These are phyloP conservation scores for Galagoides demidoff DNA, from an alignment of 2,797 vertebrate species.

Conservation along the genomic window DNA sequence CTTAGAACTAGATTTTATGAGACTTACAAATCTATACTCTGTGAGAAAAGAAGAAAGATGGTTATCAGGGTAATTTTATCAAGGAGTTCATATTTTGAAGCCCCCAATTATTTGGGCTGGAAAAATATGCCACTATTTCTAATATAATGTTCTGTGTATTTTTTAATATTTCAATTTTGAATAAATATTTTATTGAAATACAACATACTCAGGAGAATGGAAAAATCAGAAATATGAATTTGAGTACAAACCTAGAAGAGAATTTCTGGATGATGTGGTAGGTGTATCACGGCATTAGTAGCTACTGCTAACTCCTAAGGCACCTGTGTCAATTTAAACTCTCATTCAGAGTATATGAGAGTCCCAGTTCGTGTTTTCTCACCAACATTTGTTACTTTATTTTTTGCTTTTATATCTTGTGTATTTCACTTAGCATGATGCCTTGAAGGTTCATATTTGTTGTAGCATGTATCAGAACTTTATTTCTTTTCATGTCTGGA, in stretches of 20 bases:
- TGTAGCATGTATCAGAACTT: too few species aligned
- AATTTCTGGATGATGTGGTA: not conserved
- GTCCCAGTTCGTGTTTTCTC: not conserved
- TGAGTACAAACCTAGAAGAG: not conserved
- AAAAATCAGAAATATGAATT: not conserved
- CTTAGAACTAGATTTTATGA: not conserved
- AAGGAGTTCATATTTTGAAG: not conserved
- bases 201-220: not conserved
- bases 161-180: not conserved
- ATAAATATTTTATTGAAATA: not conserved
- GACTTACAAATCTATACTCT: not conserved
- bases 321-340: not conserved
- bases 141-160: not conserved
- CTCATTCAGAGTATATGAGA: not conserved
- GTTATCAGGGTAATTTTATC: not conserved
- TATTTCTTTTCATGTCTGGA: too few species aligned
- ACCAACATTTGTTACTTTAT: not conserved
- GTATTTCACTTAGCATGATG: too few species aligned
- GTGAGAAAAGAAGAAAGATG: not conserved
- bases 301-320: not conserved
- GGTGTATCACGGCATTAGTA: not conserved
- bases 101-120: not conserved
- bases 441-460: too few species aligned
- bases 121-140: not conserved
- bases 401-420: too few species aligned